These are phyloP conservation scores for Caenorhabditis tropicalis DNA, from an alignment of 1,140 invertebrate species.

Conservation along the genomic window DNA sequence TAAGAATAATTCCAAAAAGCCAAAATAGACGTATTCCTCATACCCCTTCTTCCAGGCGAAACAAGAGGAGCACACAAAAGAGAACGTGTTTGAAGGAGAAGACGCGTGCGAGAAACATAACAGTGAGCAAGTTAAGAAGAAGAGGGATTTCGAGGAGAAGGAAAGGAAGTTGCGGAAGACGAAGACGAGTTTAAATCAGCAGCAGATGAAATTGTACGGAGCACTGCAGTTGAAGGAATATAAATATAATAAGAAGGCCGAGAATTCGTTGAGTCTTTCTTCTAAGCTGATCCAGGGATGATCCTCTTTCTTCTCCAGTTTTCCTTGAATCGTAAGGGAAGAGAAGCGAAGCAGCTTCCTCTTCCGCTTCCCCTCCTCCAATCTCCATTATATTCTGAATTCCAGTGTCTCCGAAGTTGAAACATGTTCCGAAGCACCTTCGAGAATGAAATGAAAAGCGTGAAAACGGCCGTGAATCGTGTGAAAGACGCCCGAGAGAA, in stretches of 20 bases:
- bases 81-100: constrained; percentile 69
- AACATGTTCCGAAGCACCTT: constrained; percentile 54
- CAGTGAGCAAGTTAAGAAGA: constrained; percentile 81
- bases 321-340: too few species aligned
- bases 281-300: too few species aligned
- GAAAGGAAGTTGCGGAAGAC: constrained; percentile 92
- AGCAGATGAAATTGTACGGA: constrained; percentile 84
- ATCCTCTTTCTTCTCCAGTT: too few species aligned
- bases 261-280: constrained; percentile 79
- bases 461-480: constrained; percentile 87
- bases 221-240: constrained; percentile 94
- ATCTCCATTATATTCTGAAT: neutral
- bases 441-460: constrained; percentile 58
- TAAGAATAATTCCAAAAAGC: neutral
- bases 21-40: too few species aligned
- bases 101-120: constrained; percentile 83
- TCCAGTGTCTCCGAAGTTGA: constrained; percentile 9
- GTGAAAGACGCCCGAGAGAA: constrained; percentile 89
- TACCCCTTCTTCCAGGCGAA: neutral
- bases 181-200: constrained; percentile 78
- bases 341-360: too few species aligned
- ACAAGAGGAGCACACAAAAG: too few species aligned
- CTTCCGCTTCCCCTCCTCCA: too few species aligned
- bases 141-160: constrained; percentile 80
- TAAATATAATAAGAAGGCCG: constrained; percentile 94